Percentiles rank a stretch among this genome's conserved stretches.
Conservation (phyloP, 2,888 invertebrate species). For the Ctena decussata region DNA sequence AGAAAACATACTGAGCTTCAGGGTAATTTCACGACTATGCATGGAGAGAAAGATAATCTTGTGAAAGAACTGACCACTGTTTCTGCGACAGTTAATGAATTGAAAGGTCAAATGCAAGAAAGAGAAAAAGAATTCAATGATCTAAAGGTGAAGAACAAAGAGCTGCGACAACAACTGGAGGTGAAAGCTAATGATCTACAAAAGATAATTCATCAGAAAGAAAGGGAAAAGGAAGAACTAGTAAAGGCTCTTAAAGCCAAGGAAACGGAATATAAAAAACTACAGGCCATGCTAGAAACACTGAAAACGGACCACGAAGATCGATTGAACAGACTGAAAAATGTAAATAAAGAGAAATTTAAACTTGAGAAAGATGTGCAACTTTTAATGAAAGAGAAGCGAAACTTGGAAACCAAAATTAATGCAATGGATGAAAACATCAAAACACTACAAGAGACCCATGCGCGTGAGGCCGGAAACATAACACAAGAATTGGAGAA, state of each 20-base stretch:
- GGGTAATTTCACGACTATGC: conserved; percentile 50
- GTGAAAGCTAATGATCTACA: conserved; percentile 49
- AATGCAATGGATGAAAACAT: conserved; percentile 59
- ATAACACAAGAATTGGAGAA: conserved; percentile 43
- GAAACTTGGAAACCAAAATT: conserved; percentile 57
- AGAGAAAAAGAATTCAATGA: conserved; percentile 54
- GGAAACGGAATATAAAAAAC: conserved; percentile 54
- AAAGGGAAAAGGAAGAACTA: conserved; percentile 54
- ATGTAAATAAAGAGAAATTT: conserved; percentile 54
- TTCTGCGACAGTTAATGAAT: conserved; percentile 47
- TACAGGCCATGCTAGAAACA: conserved; percentile 55
- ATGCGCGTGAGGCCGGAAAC: conserved; percentile 44
- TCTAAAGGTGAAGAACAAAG: conserved; percentile 52
- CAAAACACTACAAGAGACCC: conserved; percentile 36
- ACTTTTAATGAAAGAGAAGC: conserved; percentile 45
- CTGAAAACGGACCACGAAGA: conserved; percentile 68
- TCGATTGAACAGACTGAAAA: conserved; percentile 50
- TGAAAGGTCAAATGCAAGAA: conserved; percentile 45
- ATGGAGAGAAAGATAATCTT: conserved; percentile 48
- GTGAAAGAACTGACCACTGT: conserved; percentile 41
- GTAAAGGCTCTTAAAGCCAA: conserved; percentile 44
- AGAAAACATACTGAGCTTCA: conserved; percentile 61
- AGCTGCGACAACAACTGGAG: conserved; percentile 47
- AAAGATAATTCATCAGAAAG: conserved; percentile 47
- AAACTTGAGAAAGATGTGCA: conserved; percentile 57